These are phyloP conservation scores for Lates calcarifer DNA, from an alignment of 2,113 vertebrate genomes.

Conservation along the genomic window DNA sequence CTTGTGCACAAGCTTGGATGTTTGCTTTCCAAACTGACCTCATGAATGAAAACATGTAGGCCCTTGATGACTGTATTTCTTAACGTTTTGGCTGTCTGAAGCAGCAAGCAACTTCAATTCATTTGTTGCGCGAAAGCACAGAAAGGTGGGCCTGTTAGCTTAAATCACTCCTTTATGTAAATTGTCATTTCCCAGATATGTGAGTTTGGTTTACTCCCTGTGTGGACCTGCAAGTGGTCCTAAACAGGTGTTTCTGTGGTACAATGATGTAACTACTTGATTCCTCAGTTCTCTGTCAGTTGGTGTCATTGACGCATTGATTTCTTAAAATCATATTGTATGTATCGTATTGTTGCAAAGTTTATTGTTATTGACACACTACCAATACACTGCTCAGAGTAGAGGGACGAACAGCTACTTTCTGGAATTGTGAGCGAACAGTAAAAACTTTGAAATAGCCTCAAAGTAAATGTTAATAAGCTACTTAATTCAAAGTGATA, in stretches of 20 bases:
- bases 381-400: background rate
- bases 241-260: conserved; percentile 65
- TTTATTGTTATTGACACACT: conserved; percentile 26
- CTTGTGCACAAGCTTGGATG: conserved; percentile 23
- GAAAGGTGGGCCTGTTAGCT: conserved; percentile 55
- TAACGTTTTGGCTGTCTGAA: conserved; percentile 40
- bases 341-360: too few relatives aligned
- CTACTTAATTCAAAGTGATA: background rate
- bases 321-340: too few relatives aligned
- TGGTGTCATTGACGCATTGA: too few relatives aligned
- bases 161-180: conserved; percentile 56
- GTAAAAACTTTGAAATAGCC: background rate
- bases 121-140: conserved; percentile 48
- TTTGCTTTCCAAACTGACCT: conserved; percentile 69
- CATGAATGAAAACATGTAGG: conserved; percentile 65
- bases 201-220: conserved; percentile 70
- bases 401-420: background rate
- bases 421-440: too few relatives aligned
- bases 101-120: conserved; percentile 51
- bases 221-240: conserved; percentile 55
- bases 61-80: conserved; percentile 58
- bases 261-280: too few relatives aligned
- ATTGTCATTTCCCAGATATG: conserved; percentile 29
- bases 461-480: background rate
- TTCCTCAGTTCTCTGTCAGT: too few relatives aligned